A percentile compares a stretch with the other conserved stretches of the same genome.
phyloP scores from a whole-genome alignment of 2,113 vertebrate species.

The Elanus axillaris region DNA sequence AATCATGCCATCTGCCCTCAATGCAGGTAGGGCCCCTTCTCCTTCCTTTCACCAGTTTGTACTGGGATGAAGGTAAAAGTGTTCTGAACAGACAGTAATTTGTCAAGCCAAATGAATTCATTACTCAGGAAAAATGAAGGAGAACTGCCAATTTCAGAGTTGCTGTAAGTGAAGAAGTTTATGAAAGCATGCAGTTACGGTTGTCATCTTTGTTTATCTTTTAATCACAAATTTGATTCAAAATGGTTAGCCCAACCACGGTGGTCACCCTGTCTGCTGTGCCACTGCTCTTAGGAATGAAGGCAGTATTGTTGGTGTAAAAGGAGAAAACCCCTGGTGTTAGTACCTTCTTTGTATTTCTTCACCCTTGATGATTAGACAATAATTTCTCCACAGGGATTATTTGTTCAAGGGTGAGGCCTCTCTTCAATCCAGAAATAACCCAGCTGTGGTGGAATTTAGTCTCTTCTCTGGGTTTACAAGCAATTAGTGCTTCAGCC shows the following conservation, averaged over 20 bases:
- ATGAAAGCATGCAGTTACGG: neutral
- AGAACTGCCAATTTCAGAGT: neutral
- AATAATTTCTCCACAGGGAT: slow-evolving; percentile 29
- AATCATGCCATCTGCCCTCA: neutral
- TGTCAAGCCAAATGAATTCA: neutral
- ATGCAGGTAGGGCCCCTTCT: neutral
- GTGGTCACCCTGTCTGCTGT: neutral
- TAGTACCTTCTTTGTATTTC: slow-evolving; percentile 16
- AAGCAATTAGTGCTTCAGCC: slow-evolving; percentile 6
- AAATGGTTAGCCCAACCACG: neutral
- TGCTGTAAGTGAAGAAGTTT: neutral
- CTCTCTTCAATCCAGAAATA: neutral
- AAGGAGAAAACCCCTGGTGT: slow-evolving; percentile 16
- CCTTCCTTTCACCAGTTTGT: neutral
- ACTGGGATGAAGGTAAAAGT: neutral
- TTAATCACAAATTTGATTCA: neutral
- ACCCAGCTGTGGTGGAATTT: neutral
- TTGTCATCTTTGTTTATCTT: neutral
- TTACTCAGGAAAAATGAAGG: neutral
- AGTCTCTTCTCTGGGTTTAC: neutral
- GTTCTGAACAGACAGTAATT: neutral
- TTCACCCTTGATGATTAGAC: neutral
- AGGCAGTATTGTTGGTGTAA: neutral
- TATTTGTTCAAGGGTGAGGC: slow-evolving; percentile 22
- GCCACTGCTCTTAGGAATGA: neutral